phyloP scores from a whole-genome alignment of 2,113 vertebrate genomes.

The Petroica traversi region DNA sequence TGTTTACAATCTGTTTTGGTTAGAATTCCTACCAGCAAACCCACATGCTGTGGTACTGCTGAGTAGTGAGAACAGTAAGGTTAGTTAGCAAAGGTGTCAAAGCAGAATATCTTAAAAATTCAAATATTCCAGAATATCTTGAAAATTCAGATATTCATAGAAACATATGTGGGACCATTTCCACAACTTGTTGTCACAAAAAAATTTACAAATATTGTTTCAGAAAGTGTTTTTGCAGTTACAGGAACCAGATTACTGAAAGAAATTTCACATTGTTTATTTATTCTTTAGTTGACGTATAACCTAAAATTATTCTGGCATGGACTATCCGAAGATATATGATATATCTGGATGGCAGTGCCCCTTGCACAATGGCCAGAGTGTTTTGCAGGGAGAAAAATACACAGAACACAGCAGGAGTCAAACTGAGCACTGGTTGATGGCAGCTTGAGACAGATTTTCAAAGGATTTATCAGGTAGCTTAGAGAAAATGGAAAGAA shows the following conservation, averaged over 20 bases:
- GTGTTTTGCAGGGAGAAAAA: neutral
- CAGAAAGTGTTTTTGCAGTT: neutral
- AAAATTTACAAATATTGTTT: neutral
- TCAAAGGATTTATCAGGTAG: neutral
- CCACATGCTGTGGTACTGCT: neutral
- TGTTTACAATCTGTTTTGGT: neutral
- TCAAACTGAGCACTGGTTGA: neutral
- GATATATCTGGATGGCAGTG: neutral
- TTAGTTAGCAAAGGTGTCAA: neutral
- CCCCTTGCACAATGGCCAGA: neutral
- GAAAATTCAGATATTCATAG: neutral
- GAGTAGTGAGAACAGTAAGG: neutral
- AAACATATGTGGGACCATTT: neutral
- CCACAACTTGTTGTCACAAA: neutral
- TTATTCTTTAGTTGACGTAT: neutral
- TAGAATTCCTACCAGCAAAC: neutral
- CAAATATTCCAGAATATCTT: neutral
- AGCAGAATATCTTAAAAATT: neutral
- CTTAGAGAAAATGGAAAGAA: neutral
- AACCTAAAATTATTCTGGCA: neutral
- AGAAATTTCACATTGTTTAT: neutral
- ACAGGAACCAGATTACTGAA: neutral
- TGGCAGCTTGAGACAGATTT: neutral
- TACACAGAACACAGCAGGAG: neutral
- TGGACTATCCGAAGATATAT: neutral